Conservation (phyloP, 2,888 invertebrate genomes). For the Scaptomyza parva region DNA sequence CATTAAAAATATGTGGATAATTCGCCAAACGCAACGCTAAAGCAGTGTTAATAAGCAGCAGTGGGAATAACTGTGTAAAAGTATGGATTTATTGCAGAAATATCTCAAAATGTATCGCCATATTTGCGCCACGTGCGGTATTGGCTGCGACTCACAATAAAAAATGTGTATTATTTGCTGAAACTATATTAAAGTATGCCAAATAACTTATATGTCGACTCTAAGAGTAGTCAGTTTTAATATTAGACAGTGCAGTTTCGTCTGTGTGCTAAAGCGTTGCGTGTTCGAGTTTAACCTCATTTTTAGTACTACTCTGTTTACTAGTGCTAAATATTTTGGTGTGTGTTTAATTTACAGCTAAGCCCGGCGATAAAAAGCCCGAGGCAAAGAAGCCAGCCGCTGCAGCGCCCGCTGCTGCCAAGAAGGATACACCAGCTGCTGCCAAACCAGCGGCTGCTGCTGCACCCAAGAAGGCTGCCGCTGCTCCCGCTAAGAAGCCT, state of each 20-base stretch:
- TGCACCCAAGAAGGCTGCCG: constrained; percentile 76
- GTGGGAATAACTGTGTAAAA: constrained; percentile 25
- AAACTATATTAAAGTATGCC: neutral
- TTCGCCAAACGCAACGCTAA: constrained; percentile 43
- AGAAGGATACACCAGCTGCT: constrained; percentile 83
- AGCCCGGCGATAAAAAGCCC: constrained; percentile 87
- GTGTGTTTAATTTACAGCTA: constrained; percentile 84
- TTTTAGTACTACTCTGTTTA: constrained; percentile 57
- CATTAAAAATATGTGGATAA: constrained; percentile 49
- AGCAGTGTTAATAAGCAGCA: constrained; percentile 12
- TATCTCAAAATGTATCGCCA: constrained; percentile 21
- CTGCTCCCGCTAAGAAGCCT: constrained; percentile 71
- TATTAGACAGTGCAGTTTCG: neutral
- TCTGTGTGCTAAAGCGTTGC: constrained; percentile 18
- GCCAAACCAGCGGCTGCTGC: constrained; percentile 82
- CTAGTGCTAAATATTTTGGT: constrained; percentile 27
- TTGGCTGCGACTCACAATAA: constrained; percentile 31
- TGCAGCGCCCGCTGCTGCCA: constrained; percentile 84
- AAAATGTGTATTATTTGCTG: constrained; percentile 5
- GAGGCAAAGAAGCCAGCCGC: constrained; percentile 85
- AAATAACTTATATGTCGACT: neutral
- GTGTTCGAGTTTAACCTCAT: constrained; percentile 70
- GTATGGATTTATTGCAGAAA: constrained; percentile 43
- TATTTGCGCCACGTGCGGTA: constrained; percentile 70
- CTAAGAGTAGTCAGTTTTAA: constrained; percentile 4